Evolutionary conservation across 2,888 invertebrate species (phyloP), one percentile per base, ranked within the genome.

Genomic region (Pogonocherus hispidulus): DNA sequence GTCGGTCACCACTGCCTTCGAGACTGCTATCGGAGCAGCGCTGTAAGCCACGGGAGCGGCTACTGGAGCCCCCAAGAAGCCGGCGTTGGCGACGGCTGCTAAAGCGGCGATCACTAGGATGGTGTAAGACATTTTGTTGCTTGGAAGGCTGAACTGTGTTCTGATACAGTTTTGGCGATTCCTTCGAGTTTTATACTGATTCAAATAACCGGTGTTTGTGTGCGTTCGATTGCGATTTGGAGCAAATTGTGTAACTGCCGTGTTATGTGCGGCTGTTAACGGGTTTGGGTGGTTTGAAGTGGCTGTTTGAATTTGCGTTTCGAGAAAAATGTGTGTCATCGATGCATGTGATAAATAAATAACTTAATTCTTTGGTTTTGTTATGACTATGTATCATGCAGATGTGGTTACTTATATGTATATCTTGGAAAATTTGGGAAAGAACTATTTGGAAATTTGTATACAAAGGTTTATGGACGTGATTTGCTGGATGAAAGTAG

Each of bases 41-140:
- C 27, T 27, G 44, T 68, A 37, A 20, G 68, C 68, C 20, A 60
- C 35, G 3, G 27, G 27, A 27, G 27, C 27, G 1, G 41, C 0
- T 5, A 41, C 14, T 14, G 87, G 86, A 4, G 83, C 76, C 14
- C 75, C 75, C 35, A 76, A 66, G 9, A 76, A 55, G 27, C 76
- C 78, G 35, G 76, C 78, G 8, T 66, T 70, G 60, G 78, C 81
- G 51, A 78, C 75, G 37, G 79, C 80, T 23, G 79, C 69, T 14
- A 78, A 57, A 23, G 80, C 52, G 19, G 52, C 32, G 18, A 52
- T 8, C 1, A 52, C 18, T 14, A 52, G 41, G 41, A 41, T n/a
- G 11, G 2, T 14, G 41, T 16, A 41, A 16, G 41, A 41, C 41
- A 41, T 41, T 41, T 41, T 16, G 41, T 16, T 14, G n/a, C 14